Conservation (phyloP, 2,797 vertebrate genomes). For the Halcyon leucocephala region DNA sequence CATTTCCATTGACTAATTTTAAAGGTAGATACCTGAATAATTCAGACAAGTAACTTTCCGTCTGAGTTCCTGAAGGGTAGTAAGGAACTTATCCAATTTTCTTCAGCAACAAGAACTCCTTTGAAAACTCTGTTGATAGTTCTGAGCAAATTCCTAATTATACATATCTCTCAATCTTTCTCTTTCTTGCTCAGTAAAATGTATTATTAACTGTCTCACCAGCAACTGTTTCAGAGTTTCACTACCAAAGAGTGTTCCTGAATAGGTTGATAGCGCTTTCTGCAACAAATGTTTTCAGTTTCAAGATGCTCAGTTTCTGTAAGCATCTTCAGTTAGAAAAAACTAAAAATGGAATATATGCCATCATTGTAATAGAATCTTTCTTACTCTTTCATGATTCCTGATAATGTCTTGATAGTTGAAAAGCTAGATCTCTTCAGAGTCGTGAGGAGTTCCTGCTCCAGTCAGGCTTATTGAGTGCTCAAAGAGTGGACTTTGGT, state of each 20-base stretch:
- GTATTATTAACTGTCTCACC: not conserved
- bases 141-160: not conserved
- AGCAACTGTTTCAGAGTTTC: not conserved
- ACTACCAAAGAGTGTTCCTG: not conserved
- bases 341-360: not conserved
- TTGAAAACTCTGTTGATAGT: not conserved
- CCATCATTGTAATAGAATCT: not conserved
- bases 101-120: not conserved
- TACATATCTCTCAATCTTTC: not conserved
- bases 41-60: not conserved
- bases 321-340: not conserved
- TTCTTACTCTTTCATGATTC: not conserved
- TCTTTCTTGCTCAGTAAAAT: not conserved
- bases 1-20: not conserved
- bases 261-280: not conserved
- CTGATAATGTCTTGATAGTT: not conserved
- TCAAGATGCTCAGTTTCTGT: not conserved
- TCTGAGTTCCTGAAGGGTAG: not conserved
- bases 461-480: not conserved
- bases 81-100: not conserved
- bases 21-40: not conserved
- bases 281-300: not conserved
- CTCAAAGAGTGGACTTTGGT: not conserved
- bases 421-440: not conserved
- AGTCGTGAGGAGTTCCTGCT: not conserved